Evolutionary conservation across 2,797 vertebrate genomes (phyloP), one percentile per base, ranked within the genome.

Genomic region (Moxostoma hubbsi): DNA sequence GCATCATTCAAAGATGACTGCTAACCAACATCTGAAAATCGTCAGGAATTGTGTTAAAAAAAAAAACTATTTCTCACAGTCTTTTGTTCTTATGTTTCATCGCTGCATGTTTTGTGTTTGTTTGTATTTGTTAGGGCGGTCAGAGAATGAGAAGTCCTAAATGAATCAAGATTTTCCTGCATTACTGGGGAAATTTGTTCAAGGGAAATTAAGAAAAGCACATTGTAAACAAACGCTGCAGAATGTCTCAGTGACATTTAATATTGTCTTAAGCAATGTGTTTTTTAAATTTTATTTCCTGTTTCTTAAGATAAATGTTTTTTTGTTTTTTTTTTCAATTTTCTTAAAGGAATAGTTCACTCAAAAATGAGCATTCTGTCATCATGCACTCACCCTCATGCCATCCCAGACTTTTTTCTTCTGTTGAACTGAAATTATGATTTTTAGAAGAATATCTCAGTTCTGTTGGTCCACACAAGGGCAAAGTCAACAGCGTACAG

Each of bases 141-240:
- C 51, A 68, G 51, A 69, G 51, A 66, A 57, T 61, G 46, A 81
- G 80, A 64, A 51, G 36, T 63, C 55, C 7, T 24, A 81, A 68
- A 79, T 64, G 82, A 81, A 61, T 46, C 49, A 8, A 57, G 63
- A 63, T 67, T 76, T 85, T 85, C 81, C 72, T 79, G 79, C 46
- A n/a, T 6, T 71, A 68, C 43, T 1, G 36, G 46, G 36, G 72
- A 59, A 67, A 62, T 75, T 50, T 73, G 72, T 72, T 43, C 16
- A 46, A 36, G 67, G 80, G 79, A 68, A 75, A 66, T 53, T 45
- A 68, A 57, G 54, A 63, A 59, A 70, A 58, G 43, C 54, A n/a
- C 69, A 73, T 49, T 43, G 67, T 9, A 62, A 69, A 74, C 15
- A 68, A 80, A 79, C 24, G 45, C 6, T 16, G 9, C 13, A 58